phyloP scores from a whole-genome alignment of 2,797 vertebrate species.

The Danio kyathit region DNA sequence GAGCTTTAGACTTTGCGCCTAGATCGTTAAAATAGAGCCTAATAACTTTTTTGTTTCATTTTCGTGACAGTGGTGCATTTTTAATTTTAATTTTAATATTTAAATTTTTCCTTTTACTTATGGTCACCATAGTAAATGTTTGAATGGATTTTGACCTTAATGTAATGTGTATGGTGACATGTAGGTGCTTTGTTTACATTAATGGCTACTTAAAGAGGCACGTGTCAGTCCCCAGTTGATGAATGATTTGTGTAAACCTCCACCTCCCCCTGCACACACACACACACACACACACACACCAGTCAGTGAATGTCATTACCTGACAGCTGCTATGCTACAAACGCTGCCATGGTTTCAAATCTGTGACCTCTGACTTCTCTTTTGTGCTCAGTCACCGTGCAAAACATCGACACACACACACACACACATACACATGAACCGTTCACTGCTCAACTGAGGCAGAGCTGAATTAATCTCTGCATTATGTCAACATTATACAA shows the following conservation, averaged over 20 bases:
- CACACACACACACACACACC: conserved; percentile 40
- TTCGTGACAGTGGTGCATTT: background rate
- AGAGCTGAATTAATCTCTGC: conserved; percentile 32
- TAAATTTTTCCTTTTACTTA: background rate
- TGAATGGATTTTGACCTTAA: background rate
- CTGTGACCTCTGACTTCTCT: conserved; percentile 60
- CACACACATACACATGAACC: background rate
- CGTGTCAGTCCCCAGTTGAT: conserved; percentile 49
- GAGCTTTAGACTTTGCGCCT: too few species aligned
- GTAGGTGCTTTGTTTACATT: conserved; percentile 17
- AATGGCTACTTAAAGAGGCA: conserved; percentile 28
- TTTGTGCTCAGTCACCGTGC: conserved; percentile 63
- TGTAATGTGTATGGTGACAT: conserved; percentile 5
- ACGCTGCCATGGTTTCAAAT: conserved; percentile 70
- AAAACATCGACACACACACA: conserved; percentile 27
- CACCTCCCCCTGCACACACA: conserved; percentile 26
- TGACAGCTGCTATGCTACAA: conserved; percentile 65
- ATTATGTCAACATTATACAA: conserved; percentile 57
- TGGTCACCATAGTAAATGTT: background rate
- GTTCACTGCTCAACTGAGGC: conserved; percentile 12
- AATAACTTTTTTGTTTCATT: background rate
- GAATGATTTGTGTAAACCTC: conserved; percentile 57
- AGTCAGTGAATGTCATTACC: conserved; percentile 63
- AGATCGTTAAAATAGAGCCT: too few species aligned
- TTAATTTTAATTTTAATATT: too few species aligned